Base-by-base conservation (phyloP, 1,140 invertebrate genomes). In the Papilio glaucus region DNA sequence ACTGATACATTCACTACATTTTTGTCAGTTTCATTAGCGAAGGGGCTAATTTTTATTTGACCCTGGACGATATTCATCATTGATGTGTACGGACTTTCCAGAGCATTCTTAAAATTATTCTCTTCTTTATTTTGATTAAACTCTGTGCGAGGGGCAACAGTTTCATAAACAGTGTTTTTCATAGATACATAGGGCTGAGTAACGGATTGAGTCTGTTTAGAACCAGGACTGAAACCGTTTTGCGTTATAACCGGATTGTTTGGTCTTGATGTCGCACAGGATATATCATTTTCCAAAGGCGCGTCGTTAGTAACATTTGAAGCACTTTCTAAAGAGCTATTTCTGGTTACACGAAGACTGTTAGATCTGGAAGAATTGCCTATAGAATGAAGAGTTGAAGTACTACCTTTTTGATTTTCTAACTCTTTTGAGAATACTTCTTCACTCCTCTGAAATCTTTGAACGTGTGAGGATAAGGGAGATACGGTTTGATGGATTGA, bases 161-260 rank as follows among this genome's bases (percentile, higher is more conserved):
- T 88, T 80, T 95, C 94, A 72, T 95, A 95, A 8, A 94, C 87
- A 9, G 94, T 93, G 78, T 93, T 93, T 90, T 95, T 95, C 93
- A 94, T 90, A 6, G 93, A 91, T 39, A 85, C 75, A 69, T 92
- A 93, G 13, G 87, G 76, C 75, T 80, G 78, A 33, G 60, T 67
- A 49, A 12, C 26, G 12, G 45, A 41, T 71, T 79, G 45, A 71
- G 15, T 42, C 67, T 73, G 72, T 72, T 77, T 80, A 33, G 67
- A 3, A 63, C 77, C 75, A 6, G 84, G 77, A 81, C 83, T 83
- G 74, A 85, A 85, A 60, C 87, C 83, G 76, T 88, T 89, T 77
- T 87, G 83, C 67, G 81, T 80, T 49, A 84, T 53, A 57, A 83
- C 81, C 71, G 84, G 79, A 77, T 85, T 81, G 60, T 81, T 83